Conservation (phyloP, 2,888 invertebrate species). For the Drosophila cracens region DNA sequence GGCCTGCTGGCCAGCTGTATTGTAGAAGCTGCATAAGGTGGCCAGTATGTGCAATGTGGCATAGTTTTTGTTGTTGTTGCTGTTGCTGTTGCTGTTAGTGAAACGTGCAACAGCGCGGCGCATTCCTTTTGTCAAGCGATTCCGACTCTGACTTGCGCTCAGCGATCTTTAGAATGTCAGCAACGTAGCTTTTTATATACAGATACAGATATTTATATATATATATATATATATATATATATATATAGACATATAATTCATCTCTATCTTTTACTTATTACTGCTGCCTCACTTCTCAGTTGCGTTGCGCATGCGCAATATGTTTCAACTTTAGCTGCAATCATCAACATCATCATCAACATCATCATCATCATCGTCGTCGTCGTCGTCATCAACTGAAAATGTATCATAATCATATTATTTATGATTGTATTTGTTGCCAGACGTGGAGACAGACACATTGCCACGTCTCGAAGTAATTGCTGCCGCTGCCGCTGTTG, state of each 20-base stretch:
- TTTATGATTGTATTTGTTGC: constrained; percentile 77
- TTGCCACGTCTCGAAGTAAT: constrained; percentile 67
- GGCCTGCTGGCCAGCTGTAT: constrained; percentile 10
- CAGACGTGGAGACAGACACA: constrained; percentile 58
- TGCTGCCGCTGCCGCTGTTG: constrained; percentile 57
- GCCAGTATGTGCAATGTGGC: constrained; percentile 22
- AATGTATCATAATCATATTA: constrained; percentile 78
- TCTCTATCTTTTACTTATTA: background rate
- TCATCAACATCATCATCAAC: constrained; percentile 13
- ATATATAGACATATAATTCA: background rate
- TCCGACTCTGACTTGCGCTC: constrained; percentile 25
- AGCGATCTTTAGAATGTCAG: constrained; percentile 57
- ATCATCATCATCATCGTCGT: constrained; percentile 6
- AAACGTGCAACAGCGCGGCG: constrained; percentile 56
- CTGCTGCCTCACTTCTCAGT: background rate
- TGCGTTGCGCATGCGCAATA: constrained; percentile 49
- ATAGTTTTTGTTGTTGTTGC: constrained; percentile 11
- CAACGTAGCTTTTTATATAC: constrained; percentile 33
- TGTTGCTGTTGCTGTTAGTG: constrained; percentile 34
- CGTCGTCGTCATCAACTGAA: constrained; percentile 26
- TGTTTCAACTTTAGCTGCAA: constrained; percentile 25
- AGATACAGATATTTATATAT: background rate
- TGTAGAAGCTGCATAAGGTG: constrained; percentile 36
- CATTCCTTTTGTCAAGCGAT: constrained; percentile 65
- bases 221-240: too few relatives aligned